phyloP scores from a whole-genome alignment of 2,113 vertebrate species.

The Chamaea fasciata region DNA sequence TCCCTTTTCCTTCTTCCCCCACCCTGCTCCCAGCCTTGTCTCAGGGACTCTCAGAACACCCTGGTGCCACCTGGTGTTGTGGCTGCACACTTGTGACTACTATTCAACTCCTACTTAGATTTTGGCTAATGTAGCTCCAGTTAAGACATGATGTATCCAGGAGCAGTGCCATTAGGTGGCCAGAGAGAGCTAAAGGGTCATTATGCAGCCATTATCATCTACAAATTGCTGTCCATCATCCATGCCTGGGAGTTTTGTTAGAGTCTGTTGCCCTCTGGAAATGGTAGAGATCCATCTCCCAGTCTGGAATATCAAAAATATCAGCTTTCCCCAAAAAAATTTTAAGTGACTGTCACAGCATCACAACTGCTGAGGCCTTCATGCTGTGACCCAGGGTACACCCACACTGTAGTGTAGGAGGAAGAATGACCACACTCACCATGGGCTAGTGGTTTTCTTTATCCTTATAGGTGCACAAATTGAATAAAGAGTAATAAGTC shows the following conservation, averaged over 20 bases:
- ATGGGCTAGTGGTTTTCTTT: background rate
- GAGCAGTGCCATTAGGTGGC: background rate
- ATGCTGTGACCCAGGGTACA: background rate
- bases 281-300: background rate
- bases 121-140: background rate
- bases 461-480: background rate
- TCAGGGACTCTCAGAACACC: fast-evolving
- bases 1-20: background rate
- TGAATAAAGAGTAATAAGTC: background rate
- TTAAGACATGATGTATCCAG: background rate
- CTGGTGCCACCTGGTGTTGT: background rate
- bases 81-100: background rate
- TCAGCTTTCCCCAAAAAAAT: fast-evolving
- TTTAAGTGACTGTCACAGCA: background rate
- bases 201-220: background rate
- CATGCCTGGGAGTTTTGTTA: background rate
- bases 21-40: background rate
- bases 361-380: background rate
- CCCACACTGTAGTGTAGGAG: fast-evolving
- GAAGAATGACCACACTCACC: background rate
- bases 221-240: background rate
- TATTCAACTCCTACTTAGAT: background rate
- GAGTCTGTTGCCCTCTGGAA: background rate
- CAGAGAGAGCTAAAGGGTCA: background rate
- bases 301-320: background rate